Conservation (phyloP, 2,113 vertebrate genomes). For the Verasper variegatus region DNA sequence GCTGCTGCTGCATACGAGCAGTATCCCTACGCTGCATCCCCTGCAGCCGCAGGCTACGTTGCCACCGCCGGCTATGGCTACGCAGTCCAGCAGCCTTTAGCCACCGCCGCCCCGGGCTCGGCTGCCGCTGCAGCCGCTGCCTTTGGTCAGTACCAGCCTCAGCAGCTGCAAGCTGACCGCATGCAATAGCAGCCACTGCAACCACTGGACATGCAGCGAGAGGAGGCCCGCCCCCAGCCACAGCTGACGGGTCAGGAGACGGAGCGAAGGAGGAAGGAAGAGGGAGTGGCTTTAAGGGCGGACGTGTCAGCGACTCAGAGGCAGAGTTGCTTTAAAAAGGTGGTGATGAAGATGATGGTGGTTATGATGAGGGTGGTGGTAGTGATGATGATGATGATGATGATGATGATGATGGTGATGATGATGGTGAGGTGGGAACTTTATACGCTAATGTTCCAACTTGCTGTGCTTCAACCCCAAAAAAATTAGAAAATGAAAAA, state of each 20-base stretch:
- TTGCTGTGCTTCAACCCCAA: constrained; percentile 86
- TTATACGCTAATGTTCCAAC: constrained; percentile 81
- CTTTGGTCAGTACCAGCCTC: constrained; percentile 95
- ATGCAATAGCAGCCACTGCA: constrained; percentile 92
- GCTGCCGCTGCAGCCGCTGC: constrained; percentile 89
- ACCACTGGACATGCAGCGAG: constrained; percentile 58
- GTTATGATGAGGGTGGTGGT: constrained; percentile 38
- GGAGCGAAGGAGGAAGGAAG: constrained; percentile 58
- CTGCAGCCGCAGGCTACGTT: constrained; percentile 90
- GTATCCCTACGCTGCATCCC: constrained; percentile 94
- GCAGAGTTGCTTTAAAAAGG: constrained; percentile 63
- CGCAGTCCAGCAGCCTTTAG: constrained; percentile 92
- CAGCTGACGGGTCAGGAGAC: constrained; percentile 56
- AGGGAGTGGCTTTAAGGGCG: constrained; percentile 50
- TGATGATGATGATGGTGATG: constrained; percentile 31
- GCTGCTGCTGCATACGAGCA: constrained; percentile 92
- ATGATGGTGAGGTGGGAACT: constrained; percentile 79
- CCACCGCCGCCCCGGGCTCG: constrained; percentile 87
- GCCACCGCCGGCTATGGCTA: constrained; percentile 93
- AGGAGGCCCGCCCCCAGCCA: constrained; percentile 38
- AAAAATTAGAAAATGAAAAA: constrained; percentile 69
- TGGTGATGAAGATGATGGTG: constrained; percentile 51
- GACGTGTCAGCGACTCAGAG: constrained; percentile 47
- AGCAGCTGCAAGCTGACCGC: constrained; percentile 96
- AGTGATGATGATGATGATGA: constrained; percentile 42